These are phyloP conservation scores for Pachliopta kotzebuea DNA, from an alignment of 2,888 invertebrate species.

Conservation along the genomic window DNA sequence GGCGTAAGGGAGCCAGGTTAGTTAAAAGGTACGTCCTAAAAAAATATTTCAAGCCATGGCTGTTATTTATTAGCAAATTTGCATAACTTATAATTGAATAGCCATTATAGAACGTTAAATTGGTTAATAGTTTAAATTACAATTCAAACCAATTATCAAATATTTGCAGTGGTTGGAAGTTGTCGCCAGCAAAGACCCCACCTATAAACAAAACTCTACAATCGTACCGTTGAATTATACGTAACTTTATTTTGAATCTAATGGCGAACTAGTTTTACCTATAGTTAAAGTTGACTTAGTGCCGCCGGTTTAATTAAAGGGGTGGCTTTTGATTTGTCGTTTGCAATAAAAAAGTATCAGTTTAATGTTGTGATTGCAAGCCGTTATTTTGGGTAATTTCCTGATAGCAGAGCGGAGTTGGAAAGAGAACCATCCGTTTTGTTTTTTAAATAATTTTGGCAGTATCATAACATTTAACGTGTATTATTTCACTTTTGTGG, in stretches of 20 bases:
- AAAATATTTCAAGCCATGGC: neutral
- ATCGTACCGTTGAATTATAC: constrained; percentile 60
- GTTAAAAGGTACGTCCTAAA: no score
- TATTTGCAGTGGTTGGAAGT: constrained; percentile 24
- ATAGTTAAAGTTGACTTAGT: constrained; percentile 69
- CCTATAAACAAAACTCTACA: constrained; percentile 47
- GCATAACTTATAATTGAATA: neutral
- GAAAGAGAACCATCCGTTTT: neutral
- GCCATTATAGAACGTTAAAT: constrained; percentile 6
- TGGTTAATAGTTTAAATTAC: constrained; percentile 24
- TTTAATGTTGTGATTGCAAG: constrained; percentile 49
- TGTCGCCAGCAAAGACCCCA: constrained; percentile 38
- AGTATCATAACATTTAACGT: neutral
- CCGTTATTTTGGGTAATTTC: constrained; percentile 34
- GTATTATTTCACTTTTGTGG: neutral
- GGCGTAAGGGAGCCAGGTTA: no score
- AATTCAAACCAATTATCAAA: constrained; percentile 19
- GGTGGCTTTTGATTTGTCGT: constrained; percentile 70
- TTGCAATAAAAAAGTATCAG: constrained; percentile 49
- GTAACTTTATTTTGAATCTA: constrained; percentile 52
- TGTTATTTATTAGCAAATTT: neutral
- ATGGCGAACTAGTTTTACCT: constrained; percentile 48
- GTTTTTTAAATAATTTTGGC: neutral
- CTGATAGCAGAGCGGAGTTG: neutral
- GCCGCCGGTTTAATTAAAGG: constrained; percentile 71